Evolutionary conservation across 2,113 vertebrate genomes (phyloP).

Genomic region (Phylloscopus trochiloides): DNA sequence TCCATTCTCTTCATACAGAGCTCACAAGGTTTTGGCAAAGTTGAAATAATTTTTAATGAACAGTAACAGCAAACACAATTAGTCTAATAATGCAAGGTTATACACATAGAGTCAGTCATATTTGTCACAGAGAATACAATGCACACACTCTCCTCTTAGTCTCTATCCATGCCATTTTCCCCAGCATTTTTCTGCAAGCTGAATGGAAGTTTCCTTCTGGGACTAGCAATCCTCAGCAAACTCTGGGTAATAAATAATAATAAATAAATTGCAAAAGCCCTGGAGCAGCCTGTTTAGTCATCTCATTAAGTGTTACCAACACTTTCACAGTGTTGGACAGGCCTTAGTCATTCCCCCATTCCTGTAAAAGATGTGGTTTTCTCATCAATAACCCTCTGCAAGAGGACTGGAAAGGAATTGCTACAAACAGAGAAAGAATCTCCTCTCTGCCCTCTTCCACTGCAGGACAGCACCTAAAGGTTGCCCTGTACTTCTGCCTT

Average conservation of each 20-base stretch:
- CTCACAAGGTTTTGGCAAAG: not conserved
- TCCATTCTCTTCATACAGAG: not conserved
- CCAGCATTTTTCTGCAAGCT: not conserved
- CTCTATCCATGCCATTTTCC: not conserved
- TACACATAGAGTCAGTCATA: not conserved
- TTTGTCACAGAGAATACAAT: not conserved
- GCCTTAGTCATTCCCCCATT: conserved; percentile 15
- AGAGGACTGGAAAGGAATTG: not conserved
- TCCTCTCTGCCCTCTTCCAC: not conserved
- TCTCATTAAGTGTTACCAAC: conserved; percentile 46
- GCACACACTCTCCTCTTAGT: not conserved
- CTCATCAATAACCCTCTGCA: conserved; percentile 37
- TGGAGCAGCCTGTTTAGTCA: conserved; percentile 49
- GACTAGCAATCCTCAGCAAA: conserved; percentile 13
- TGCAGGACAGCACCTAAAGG: not conserved
- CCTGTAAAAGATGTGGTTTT: conserved; percentile 22
- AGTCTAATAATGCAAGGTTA: not conserved
- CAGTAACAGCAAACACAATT: not conserved
- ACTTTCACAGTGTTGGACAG: conserved; percentile 35
- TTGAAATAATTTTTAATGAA: not conserved
- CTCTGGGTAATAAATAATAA: conserved; percentile 53
- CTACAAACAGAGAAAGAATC: not conserved
- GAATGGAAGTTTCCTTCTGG: conserved; percentile 4
- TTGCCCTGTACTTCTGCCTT: not conserved
- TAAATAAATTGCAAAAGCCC: conserved; percentile 21